A percentile compares a stretch with the other conserved stretches of the same genome.
These are phyloP conservation scores for Plestiodon gilberti DNA, from an alignment of 2,113 vertebrate species.

Conservation along the genomic window DNA sequence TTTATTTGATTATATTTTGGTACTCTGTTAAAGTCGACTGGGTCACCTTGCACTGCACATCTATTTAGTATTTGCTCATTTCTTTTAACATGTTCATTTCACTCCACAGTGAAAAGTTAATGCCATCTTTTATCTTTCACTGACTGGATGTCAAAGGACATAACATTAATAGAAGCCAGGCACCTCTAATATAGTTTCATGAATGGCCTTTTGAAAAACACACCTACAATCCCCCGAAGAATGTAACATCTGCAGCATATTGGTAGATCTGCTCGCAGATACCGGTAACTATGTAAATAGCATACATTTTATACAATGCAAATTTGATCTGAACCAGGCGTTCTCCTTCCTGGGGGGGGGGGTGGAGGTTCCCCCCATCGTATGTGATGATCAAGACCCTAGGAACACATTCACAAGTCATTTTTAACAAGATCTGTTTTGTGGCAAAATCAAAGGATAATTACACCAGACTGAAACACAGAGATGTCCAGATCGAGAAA, in stretches of 20 bases:
- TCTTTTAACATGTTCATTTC: slow-evolving; percentile 68
- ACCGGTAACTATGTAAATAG: slow-evolving; percentile 37
- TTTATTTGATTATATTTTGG: slow-evolving; percentile 77
- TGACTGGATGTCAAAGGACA: slow-evolving; percentile 73
- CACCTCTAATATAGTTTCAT: slow-evolving; percentile 67
- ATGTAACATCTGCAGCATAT: slow-evolving; percentile 55
- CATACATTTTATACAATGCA: slow-evolving; percentile 1
- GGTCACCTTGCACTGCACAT: slow-evolving; percentile 72
- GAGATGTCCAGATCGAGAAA: background rate
- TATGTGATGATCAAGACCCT: slow-evolving; percentile 27
- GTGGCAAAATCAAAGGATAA: background rate
- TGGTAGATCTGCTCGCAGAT: slow-evolving; percentile 52
- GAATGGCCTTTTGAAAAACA: slow-evolving; percentile 62
- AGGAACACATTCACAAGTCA: background rate
- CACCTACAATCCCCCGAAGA: slow-evolving; percentile 47
- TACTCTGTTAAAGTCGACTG: slow-evolving; percentile 74
- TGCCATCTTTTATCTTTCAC: slow-evolving; percentile 74
- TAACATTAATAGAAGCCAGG: slow-evolving; percentile 70
- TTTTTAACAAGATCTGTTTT: background rate
- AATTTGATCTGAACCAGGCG: background rate
- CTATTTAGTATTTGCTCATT: slow-evolving; percentile 68
- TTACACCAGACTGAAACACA: background rate
- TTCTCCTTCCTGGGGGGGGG: background rate
- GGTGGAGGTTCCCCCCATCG: background rate
- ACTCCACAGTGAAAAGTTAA: slow-evolving; percentile 75